phyloP scores from a whole-genome alignment of 2,113 vertebrate species.

The Vimba vimba region DNA sequence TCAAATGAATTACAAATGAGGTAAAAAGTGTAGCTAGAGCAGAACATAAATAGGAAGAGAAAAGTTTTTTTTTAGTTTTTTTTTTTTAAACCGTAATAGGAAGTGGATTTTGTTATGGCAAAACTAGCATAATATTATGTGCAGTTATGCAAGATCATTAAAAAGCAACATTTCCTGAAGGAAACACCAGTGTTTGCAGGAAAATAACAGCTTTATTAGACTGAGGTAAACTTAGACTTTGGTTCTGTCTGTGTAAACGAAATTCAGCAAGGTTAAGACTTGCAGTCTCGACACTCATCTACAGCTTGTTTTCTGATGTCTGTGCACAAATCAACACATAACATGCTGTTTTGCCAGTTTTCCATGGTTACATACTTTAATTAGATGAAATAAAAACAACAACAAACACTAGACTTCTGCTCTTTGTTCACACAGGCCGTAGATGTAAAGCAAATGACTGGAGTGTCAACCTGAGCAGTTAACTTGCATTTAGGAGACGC shows the following conservation, averaged over 20 bases:
- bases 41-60: no score
- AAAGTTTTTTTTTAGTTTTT: no score
- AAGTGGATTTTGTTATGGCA: neutral
- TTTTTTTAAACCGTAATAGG: neutral
- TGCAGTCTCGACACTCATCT: neutral
- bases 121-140: neutral
- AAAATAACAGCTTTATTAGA: neutral
- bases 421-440: slow-evolving; percentile 28
- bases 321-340: no score
- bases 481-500: slow-evolving; percentile 36
- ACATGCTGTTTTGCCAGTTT: no score
- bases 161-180: neutral
- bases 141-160: neutral
- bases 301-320: neutral
- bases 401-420: neutral
- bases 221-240: slow-evolving; percentile 24
- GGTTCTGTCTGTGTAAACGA: neutral
- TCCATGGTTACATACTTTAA: no score
- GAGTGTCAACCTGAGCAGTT: slow-evolving; percentile 53
- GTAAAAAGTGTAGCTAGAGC: neutral
- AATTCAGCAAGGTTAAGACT: neutral
- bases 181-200: neutral
- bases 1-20: neutral
- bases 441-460: slow-evolving; percentile 47
- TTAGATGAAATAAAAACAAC: no score